A percentile compares a stretch with the other conserved stretches of the same genome.
Evolutionary conservation across 1,140 invertebrate species (phyloP).

Genomic region (Drosophila athabasca): DNA sequence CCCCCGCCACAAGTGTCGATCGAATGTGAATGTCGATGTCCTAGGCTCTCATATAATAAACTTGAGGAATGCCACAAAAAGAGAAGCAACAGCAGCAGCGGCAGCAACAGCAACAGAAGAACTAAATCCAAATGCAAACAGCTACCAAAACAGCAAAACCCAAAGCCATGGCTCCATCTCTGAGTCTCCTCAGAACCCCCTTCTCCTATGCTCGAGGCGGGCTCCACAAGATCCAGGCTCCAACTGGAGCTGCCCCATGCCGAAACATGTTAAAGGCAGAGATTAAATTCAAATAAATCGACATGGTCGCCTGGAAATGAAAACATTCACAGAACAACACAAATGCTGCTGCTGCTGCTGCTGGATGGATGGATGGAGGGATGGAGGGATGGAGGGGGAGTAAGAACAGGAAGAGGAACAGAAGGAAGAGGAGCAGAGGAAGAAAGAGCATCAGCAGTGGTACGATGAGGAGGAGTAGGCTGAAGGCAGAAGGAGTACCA

Average conservation of each 20-base stretch:
- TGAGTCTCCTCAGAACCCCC: neutral
- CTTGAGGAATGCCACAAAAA: slow-evolving; percentile 52
- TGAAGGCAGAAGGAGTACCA: neutral
- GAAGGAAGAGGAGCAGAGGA: slow-evolving; percentile 1
- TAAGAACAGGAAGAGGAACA: slow-evolving; percentile 42
- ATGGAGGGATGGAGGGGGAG: no score
- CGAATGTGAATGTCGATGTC: slow-evolving; percentile 56
- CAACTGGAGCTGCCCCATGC: slow-evolving; percentile 28
- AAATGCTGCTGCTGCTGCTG: slow-evolving; percentile 11
- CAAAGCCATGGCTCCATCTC: slow-evolving; percentile 21
- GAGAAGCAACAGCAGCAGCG: slow-evolving; percentile 8
- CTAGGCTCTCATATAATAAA: slow-evolving; percentile 63
- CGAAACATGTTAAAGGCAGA: slow-evolving; percentile 67
- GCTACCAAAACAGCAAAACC: slow-evolving; percentile 34
- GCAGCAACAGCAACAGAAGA: slow-evolving; percentile 15
- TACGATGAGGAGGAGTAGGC: neutral
- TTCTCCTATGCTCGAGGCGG: no score
- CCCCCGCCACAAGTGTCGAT: slow-evolving; percentile 56
- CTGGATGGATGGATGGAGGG: no score
- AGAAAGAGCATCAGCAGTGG: slow-evolving; percentile 22
- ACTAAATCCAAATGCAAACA: slow-evolving; percentile 39
- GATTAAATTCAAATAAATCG: slow-evolving; percentile 83
- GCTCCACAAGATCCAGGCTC: slow-evolving; percentile 34
- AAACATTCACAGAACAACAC: slow-evolving; percentile 75
- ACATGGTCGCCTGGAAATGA: slow-evolving; percentile 78